phyloP scores from a whole-genome alignment of 2,888 invertebrate genomes.

The Clanis bilineata region DNA sequence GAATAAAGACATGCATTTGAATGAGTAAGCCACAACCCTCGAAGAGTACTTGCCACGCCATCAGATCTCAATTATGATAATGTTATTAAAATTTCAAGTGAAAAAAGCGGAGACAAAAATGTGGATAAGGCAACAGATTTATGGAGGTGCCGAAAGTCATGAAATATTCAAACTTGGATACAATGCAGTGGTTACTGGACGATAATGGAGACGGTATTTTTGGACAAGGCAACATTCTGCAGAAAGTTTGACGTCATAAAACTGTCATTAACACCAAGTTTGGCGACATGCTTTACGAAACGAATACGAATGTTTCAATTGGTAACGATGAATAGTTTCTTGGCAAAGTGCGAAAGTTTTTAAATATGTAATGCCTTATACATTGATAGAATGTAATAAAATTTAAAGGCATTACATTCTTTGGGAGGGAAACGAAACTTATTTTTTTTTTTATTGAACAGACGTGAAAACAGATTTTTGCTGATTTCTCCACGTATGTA shows the following conservation, averaged over 20 bases:
- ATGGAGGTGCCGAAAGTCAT: conserved; percentile 47
- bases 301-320: conserved; percentile 12
- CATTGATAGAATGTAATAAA: background rate
- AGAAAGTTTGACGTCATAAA: conserved; percentile 11
- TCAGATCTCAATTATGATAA: conserved; percentile 47
- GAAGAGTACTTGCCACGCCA: conserved; percentile 43
- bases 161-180: conserved; percentile 53
- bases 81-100: conserved; percentile 44
- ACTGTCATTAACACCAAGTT: conserved; percentile 24
- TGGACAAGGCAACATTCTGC: conserved; percentile 31
- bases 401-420: background rate
- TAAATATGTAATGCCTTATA: conserved; percentile 3
- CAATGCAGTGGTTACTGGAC: conserved; percentile 44
- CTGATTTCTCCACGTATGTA: background rate
- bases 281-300: conserved; percentile 26
- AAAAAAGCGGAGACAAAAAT: conserved; percentile 35
- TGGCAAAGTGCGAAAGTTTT: background rate
- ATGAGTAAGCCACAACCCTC: background rate
- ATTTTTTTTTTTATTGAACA: background rate
- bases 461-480: background rate
- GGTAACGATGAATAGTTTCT: background rate
- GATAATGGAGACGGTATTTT: conserved; percentile 32
- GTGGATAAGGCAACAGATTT: conserved; percentile 51
- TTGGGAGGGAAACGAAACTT: background rate
- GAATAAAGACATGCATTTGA: background rate